Evolutionary conservation across 1,140 invertebrate species (phyloP), one percentile per base, ranked within the genome.

Genomic region (Asbolus verrucosus): DNA sequence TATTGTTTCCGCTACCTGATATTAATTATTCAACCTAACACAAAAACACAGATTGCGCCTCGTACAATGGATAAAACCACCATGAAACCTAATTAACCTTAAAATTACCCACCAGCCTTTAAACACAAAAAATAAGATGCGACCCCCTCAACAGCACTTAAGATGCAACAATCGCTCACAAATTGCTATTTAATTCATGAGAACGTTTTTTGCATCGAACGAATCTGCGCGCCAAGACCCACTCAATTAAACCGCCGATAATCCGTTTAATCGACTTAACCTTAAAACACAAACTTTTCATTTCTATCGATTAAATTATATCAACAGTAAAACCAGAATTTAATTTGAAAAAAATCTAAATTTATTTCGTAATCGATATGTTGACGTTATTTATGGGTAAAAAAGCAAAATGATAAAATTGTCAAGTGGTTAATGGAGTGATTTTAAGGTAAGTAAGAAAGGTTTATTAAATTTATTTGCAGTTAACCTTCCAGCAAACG

Each of bases 381-480:
- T n/a, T n/a, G n/a, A n/a, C n/a, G n/a, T n/a, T n/a, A n/a, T n/a
- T n/a, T n/a, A n/a, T 27, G 1, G 15, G 16, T 6, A 21, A 63
- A 63, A 54, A 54, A 54, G 19, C 24, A 27, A 63, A 41, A 63
- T 63, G 18, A 63, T 63, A 27, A 63, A 63, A 63, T 63, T 63
- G 61, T 63, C 61, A 63, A 63, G 39, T 41, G 15, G 61, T 63
- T 63, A 63, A 63, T 63, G 69, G 69, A 38, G 38, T 33, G 62
- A 65, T 50, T 46, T 62, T 50, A 24, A 65, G 33, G 46, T 70
- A 70, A 62, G 69, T 65, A 70, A 70, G 38, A 46, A 59, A 70
- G 69, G 59, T 62, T 70, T 70, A 62, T 14, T 65, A 65, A 70
- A 70, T 70, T 62, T 70, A 70, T 70, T 69, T 62, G 59, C 67